Percentiles rank a stretch among this genome's conserved stretches.
phyloP scores from a whole-genome alignment of 1,140 invertebrate genomes.

The Helicoverpa armigera region DNA sequence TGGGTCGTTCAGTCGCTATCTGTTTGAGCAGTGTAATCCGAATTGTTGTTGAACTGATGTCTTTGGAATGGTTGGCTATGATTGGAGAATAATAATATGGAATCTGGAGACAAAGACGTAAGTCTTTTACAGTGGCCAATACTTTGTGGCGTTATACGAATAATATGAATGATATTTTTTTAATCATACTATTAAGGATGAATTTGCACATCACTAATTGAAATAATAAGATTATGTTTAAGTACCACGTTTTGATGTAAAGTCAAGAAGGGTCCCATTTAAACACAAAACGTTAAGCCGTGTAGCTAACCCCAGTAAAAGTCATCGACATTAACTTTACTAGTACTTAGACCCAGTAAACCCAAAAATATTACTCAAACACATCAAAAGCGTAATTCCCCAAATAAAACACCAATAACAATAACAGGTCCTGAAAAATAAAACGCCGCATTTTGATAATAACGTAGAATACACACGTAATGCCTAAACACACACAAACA shows the following conservation, averaged over 20 bases:
- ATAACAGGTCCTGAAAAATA: conserved; percentile 46
- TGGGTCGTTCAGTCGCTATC: conserved; percentile 61
- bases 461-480: conserved; percentile 42
- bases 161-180: too few species aligned
- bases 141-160: too few species aligned
- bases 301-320: too few species aligned
- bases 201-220: too few species aligned
- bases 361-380: conserved; percentile 33
- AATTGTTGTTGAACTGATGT: conserved; percentile 15
- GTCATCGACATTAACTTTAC: neutral
- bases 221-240: too few species aligned
- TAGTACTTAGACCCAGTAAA: neutral
- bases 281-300: too few species aligned
- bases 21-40: conserved; percentile 48
- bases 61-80: conserved; percentile 12
- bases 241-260: too few species aligned
- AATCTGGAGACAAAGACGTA: neutral
- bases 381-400: conserved; percentile 37
- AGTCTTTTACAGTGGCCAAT: too few species aligned
- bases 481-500: conserved; percentile 46
- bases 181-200: too few species aligned
- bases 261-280: too few species aligned
- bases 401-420: conserved; percentile 48
- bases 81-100: conserved; percentile 13
- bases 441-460: conserved; percentile 49